phyloP scores from a whole-genome alignment of 2,888 invertebrate species.

The Drosophila peninsularis region DNA sequence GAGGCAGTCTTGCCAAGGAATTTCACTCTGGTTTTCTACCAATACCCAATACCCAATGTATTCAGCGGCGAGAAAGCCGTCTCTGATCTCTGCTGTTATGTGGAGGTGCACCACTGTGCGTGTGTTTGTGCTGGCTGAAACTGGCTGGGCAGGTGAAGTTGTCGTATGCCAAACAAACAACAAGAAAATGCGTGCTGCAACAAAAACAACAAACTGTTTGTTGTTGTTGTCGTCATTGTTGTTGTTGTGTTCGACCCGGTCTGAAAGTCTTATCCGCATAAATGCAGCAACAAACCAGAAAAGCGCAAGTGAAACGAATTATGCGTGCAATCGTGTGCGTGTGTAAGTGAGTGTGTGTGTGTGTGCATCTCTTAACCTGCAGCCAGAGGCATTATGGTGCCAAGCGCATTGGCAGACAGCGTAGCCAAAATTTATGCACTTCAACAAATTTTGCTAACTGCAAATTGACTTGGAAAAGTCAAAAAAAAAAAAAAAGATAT shows the following conservation, averaged over 20 bases:
- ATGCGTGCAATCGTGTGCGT: constrained; percentile 25
- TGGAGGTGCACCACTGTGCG: neutral
- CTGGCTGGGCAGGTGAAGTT: constrained; percentile 54
- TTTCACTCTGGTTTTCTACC: constrained; percentile 62
- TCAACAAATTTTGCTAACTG: neutral
- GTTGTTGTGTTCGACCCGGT: constrained; percentile 34
- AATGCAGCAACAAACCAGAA: constrained; percentile 38
- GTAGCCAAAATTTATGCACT: constrained; percentile 14
- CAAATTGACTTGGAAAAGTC: neutral
- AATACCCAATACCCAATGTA: constrained; percentile 13
- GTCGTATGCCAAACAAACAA: constrained; percentile 27
- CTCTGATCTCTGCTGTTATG: constrained; percentile 25
- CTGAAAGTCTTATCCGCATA: constrained; percentile 54
- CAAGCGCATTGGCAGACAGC: neutral
- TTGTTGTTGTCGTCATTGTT: constrained; percentile 13
- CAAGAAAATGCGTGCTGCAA: constrained; percentile 32
- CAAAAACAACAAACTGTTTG: constrained; percentile 17
- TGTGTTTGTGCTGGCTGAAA: constrained; percentile 23
- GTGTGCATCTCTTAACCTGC: constrained; percentile 13
- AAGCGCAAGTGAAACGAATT: constrained; percentile 61
- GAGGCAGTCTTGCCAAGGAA: constrained; percentile 42
- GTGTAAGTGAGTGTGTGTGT: constrained; percentile 1
- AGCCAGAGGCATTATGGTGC: constrained; percentile 14
- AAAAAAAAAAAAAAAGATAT: neutral
- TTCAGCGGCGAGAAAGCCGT: constrained; percentile 36